These are phyloP conservation scores for Julus scandinavius DNA, from an alignment of 2,888 invertebrate species.

Conservation along the genomic window DNA sequence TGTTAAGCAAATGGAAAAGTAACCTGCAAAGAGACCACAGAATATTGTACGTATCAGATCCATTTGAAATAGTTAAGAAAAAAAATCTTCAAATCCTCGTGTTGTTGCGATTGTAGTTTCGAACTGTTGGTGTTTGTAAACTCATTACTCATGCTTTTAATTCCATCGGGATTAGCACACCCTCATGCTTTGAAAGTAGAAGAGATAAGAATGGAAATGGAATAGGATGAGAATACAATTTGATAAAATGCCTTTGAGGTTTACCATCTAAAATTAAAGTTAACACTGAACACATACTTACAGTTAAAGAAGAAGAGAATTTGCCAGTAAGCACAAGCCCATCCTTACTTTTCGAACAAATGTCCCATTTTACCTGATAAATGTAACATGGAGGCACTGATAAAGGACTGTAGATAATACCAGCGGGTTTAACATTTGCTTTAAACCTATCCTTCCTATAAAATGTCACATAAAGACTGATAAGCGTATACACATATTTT, in stretches of 20 bases:
- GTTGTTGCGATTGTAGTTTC: too few relatives aligned
- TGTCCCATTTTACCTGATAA: not conserved
- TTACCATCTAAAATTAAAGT: not conserved
- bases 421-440: too few relatives aligned
- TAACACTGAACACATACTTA: not conserved
- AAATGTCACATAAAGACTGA: too few relatives aligned
- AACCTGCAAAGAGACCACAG: too few relatives aligned
- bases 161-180: not conserved
- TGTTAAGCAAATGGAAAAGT: too few relatives aligned
- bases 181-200: not conserved
- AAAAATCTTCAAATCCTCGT: not conserved
- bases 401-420: not conserved
- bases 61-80: not conserved
- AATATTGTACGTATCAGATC: too few relatives aligned
- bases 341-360: not conserved
- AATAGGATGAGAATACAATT: not conserved
- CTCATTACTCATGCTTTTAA: conserved; percentile 34
- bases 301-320: not conserved
- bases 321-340: not conserved
- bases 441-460: too few relatives aligned
- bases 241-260: not conserved
- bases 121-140: not conserved
- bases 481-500: too few relatives aligned
- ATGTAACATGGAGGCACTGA: not conserved
- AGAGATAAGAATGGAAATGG: not conserved